Evolutionary conservation across 1,140 invertebrate genomes (phyloP).

Genomic region (Copidosoma floridanum): DNA sequence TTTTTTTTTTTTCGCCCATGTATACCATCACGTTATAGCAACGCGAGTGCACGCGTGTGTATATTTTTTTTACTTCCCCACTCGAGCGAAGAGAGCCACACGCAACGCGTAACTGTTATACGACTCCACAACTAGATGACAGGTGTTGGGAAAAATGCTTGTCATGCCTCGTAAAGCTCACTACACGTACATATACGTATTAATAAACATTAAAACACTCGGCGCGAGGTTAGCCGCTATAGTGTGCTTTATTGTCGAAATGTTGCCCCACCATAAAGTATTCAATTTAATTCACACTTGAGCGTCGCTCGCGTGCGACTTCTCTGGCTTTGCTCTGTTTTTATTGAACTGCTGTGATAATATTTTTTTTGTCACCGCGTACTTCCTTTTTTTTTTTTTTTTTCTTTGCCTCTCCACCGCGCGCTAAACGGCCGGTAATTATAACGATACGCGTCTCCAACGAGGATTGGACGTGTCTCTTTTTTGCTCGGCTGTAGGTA

Average conservation of each 20-base stretch:
- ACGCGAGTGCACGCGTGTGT: neutral
- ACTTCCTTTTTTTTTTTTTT: neutral
- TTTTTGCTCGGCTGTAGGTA: too few species aligned
- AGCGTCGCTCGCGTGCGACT: neutral
- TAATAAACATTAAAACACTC: too few species aligned
- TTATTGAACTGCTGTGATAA: neutral
- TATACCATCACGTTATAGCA: slow-evolving; percentile 4
- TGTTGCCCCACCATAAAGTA: slow-evolving; percentile 13
- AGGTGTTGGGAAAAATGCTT: slow-evolving; percentile 24
- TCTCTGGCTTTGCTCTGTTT: too few species aligned
- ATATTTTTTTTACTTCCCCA: too few species aligned
- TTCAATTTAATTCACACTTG: slow-evolving; percentile 19
- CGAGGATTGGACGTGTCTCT: too few species aligned
- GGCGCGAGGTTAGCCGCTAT: too few species aligned
- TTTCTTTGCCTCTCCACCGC: too few species aligned
- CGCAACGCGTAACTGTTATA: slow-evolving; percentile 11
- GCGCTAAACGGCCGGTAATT: too few species aligned
- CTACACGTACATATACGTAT: too few species aligned
- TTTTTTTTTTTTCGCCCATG: neutral
- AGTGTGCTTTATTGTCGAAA: slow-evolving; percentile 14
- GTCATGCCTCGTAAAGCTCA: slow-evolving; percentile 19
- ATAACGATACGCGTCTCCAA: too few species aligned
- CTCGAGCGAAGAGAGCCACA: too few species aligned
- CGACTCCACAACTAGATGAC: slow-evolving; percentile 18
- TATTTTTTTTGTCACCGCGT: neutral